Evolutionary conservation across 1,140 invertebrate species (phyloP), one percentile per base, ranked within the genome.

Genomic region (Danaus melanippus): DNA sequence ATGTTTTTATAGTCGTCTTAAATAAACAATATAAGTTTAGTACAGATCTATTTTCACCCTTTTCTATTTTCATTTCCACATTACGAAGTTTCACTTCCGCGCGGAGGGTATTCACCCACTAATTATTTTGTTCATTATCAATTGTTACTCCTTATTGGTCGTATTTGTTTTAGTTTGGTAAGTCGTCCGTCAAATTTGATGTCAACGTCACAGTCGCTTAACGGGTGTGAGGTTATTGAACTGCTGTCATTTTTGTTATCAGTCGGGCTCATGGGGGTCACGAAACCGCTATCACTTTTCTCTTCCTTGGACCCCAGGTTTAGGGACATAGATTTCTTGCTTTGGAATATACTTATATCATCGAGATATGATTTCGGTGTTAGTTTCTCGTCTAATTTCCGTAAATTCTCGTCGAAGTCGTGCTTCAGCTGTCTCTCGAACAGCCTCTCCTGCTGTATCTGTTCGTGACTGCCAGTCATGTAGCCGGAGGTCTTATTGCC

Each of bases 401-500:
- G 76, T 1, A 88, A 53, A 62, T 87, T 88, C 12, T 88, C 86
- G 53, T 87, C 84, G 46, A 88, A 88, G 56, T 87, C 75, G 10
- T 80, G 76, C 50, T 88, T 88, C 42, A 87, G 52, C 57, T 87
- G 80, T 55, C 84, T 71, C 17, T 87, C 86, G 53, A 86, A 85
- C 0, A 83, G 39, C 17, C 87, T 76, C 54, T 90, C 89, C 56
- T 91, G 89, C 8, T 88, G 78, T 42, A 92, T 91, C 54, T 92
- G 90, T 67, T 90, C 91, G 67, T 92, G 91, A 6, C 90, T 91
- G 58, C 87, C 90, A 0, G 90, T 89, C 49, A 92, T 92, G 58
- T 90, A 91, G 0, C 89, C 88, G 0, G 90, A 53, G 12, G 66
- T 71, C 42, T 67, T 76, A 17, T 56, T 69, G 0, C 74, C 70